Base-by-base conservation (phyloP, 2,113 vertebrate genomes). In the Myotis yumanensis region DNA sequence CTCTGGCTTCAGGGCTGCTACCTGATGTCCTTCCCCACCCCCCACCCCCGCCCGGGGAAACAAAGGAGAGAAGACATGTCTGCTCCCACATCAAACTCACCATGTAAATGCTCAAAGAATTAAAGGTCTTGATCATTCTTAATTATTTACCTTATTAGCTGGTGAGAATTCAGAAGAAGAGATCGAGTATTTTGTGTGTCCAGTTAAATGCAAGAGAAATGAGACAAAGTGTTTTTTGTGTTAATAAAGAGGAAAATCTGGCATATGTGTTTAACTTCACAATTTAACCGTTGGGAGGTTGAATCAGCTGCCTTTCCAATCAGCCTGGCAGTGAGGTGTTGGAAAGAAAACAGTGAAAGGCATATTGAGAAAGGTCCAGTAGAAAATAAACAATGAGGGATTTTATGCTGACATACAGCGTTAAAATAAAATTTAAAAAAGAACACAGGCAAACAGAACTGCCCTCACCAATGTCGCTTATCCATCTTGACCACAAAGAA, bases 311-410 rank as follows among this genome's bases (percentile, higher is more conserved):
- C 32, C 37, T 71, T 95, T 96, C 64, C 71, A 85, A 48, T 93
- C 86, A 91, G 23, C 18, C 66, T 91, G 64, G 54, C 23, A 75
- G 20, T 84, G 62, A 85, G 77, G 15, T 68, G 3, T 43, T 75
- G 30, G 88, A 57, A 89, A 91, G 4, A 77, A 94, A 88, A 83
- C 32, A 52, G 35, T 16, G 57, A 79, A 91, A 92, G 4, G 89
- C n/a, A 54, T 23, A 57, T 17, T 89, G 79, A 81, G 59, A 96
- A 95, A 89, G 25, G 59, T 62, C 40, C 20, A 91, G 80, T 48
- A 80, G 76, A 90, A 96, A 95, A 95, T 91, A 46, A 96, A 93
- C 83, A 95, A 91, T 51, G 57, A 95, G 62, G 48, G 66, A 59
- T 94, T 95, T 90, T 95, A 80, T 96, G 66, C 77, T 95, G 46